These are phyloP conservation scores for Circaetus cinerascens DNA, from an alignment of 2,113 vertebrate species.

Conservation along the genomic window DNA sequence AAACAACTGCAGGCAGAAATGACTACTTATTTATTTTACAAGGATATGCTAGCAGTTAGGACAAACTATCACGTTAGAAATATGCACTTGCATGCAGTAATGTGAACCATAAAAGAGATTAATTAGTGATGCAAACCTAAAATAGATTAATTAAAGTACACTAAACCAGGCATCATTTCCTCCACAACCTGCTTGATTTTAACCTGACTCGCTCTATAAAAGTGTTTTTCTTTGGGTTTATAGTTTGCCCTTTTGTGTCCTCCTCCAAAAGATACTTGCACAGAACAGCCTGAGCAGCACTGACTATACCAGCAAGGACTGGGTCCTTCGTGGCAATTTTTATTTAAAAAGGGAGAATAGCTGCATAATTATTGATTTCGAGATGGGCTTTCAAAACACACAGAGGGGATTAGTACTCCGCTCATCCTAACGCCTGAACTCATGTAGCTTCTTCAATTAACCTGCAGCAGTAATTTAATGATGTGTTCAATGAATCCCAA, in stretches of 20 bases:
- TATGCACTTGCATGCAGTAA: not conserved
- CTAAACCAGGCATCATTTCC: slow-evolving; percentile 24
- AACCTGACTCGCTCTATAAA: not conserved
- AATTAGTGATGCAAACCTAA: slow-evolving; percentile 29
- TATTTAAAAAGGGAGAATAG: not conserved
- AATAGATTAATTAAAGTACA: slow-evolving; percentile 10
- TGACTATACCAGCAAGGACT: not conserved
- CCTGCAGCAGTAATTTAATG: not conserved
- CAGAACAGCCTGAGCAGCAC: not conserved
- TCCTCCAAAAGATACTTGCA: not conserved
- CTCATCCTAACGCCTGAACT: not conserved
- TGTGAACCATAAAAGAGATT: slow-evolving; percentile 22
- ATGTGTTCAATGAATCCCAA: not conserved
- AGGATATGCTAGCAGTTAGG: not conserved
- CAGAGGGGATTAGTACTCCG: not conserved
- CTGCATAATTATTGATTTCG: not conserved
- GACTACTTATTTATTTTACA: not conserved
- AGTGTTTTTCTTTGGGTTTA: slow-evolving; percentile 8
- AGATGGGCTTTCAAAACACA: not conserved
- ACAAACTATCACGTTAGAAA: not conserved
- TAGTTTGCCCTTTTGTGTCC: not conserved
- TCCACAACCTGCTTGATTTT: not conserved
- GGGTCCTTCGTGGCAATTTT: not conserved
- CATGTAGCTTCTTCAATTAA: slow-evolving; percentile 34
- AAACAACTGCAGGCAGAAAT: not conserved